These are phyloP conservation scores for Andrena haemorrhoa DNA, from an alignment of 2,888 invertebrate species.

Conservation along the genomic window DNA sequence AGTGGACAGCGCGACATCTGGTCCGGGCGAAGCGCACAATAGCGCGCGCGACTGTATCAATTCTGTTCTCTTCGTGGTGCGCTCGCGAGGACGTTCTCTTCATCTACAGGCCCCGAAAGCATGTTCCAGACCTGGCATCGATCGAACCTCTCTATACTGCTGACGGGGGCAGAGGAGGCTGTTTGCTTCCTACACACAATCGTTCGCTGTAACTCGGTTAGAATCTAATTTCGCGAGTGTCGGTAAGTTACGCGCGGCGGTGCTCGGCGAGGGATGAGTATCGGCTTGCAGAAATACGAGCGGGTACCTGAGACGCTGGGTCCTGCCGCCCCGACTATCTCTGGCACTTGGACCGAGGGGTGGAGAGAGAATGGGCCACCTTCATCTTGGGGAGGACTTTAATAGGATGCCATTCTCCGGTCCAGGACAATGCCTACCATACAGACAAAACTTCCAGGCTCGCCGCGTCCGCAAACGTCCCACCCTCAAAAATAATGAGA, in stretches of 20 bases:
- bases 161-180: too few relatives aligned
- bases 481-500: constrained; percentile 62
- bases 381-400: constrained; percentile 68
- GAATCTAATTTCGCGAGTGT: constrained; percentile 52
- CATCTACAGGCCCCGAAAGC: neutral
- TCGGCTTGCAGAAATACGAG: constrained; percentile 62
- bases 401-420: constrained; percentile 72
- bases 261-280: constrained; percentile 55
- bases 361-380: constrained; percentile 42
- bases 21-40: neutral
- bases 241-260: constrained; percentile 41
- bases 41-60: neutral
- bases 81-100: neutral
- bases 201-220: constrained; percentile 14
- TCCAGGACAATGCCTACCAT: constrained; percentile 62
- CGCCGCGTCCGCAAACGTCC: constrained; percentile 42
- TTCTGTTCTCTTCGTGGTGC: neutral
- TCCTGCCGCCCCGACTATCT: constrained; percentile 53
- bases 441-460: constrained; percentile 45
- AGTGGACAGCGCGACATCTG: neutral
- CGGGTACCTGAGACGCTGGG: constrained; percentile 58
- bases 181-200: neutral
- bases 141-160: neutral
- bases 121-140: neutral
- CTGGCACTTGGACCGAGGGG: constrained; percentile 56